Evolutionary conservation across 2,113 vertebrate genomes (phyloP).

Genomic region (Neogale vison): DNA sequence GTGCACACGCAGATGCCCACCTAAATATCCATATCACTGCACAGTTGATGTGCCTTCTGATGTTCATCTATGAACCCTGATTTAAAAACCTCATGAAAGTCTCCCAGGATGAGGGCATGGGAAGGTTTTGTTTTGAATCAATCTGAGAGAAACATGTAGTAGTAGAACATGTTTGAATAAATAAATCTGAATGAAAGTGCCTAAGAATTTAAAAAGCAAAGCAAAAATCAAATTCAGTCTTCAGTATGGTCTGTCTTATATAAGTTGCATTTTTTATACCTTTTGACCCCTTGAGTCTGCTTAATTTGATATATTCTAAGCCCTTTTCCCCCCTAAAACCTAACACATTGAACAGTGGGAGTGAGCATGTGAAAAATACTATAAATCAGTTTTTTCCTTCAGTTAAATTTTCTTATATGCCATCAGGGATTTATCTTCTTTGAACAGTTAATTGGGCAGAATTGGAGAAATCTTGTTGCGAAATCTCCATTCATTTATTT

Average conservation of each 20-base stretch:
- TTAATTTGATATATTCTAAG: not conserved
- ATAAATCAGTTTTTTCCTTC: not conserved
- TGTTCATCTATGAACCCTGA: not conserved
- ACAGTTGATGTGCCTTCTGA: not conserved
- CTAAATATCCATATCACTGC: not conserved
- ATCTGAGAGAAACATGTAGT: not conserved
- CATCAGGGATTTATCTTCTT: not conserved
- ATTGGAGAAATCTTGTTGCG: not conserved
- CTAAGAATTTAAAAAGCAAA: slow-evolving; percentile 10
- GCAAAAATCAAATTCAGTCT: not conserved
- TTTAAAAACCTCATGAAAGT: not conserved
- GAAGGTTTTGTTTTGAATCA: not conserved
- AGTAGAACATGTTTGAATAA: not conserved
- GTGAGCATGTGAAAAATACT: not conserved
- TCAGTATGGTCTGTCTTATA: not conserved
- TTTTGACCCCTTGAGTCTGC: not conserved
- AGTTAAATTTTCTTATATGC: not conserved
- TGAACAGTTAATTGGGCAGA: not conserved
- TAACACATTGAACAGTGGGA: not conserved
- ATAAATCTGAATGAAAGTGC: not conserved
- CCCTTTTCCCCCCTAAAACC: not conserved
- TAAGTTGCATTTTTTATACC: not conserved
- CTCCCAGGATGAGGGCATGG: not conserved
- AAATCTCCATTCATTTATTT: not conserved
- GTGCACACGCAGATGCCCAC: not conserved